phyloP scores from a whole-genome alignment of 2,113 vertebrate genomes.

The Balaeniceps rex region DNA sequence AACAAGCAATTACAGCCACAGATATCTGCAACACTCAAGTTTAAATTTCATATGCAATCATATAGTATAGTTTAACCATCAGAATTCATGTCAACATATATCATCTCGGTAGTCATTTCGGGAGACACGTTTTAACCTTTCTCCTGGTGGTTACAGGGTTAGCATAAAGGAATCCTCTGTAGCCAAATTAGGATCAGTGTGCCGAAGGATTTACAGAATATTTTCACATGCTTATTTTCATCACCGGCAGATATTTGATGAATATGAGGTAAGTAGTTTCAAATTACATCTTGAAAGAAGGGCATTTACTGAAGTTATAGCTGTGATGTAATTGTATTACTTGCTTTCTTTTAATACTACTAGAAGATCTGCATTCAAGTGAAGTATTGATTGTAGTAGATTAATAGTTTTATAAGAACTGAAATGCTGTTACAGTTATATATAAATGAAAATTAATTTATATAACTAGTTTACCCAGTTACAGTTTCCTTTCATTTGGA shows the following conservation, averaged over 20 bases:
- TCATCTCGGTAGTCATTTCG: background rate
- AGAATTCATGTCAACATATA: rapidly evolving
- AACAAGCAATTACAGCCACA: background rate
- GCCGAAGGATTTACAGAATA: slow-evolving; percentile 99
- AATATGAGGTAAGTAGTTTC: slow-evolving; percentile 89
- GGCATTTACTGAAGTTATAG: background rate
- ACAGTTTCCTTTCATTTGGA: background rate
- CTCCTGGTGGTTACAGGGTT: slow-evolving; percentile 78
- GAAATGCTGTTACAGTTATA: background rate
- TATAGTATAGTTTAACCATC: background rate
- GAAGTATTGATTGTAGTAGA: background rate
- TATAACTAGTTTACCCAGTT: background rate
- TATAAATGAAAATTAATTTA: background rate
- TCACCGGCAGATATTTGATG: slow-evolving; percentile 98
- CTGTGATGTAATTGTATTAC: background rate
- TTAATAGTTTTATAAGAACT: background rate
- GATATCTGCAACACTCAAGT: background rate
- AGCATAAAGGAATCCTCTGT: slow-evolving; percentile 99
- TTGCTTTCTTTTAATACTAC: background rate
- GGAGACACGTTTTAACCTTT: background rate
- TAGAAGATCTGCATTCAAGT: background rate
- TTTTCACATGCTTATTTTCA: slow-evolving; percentile 99
- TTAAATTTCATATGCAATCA: background rate
- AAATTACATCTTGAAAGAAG: background rate
- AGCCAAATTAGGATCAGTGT: slow-evolving; percentile 98